Percentiles rank a stretch among this genome's conserved stretches.
These are phyloP conservation scores for Caenorhabditis sp. DNA, from an alignment of 2,888 invertebrate genomes.

Conservation along the genomic window DNA sequence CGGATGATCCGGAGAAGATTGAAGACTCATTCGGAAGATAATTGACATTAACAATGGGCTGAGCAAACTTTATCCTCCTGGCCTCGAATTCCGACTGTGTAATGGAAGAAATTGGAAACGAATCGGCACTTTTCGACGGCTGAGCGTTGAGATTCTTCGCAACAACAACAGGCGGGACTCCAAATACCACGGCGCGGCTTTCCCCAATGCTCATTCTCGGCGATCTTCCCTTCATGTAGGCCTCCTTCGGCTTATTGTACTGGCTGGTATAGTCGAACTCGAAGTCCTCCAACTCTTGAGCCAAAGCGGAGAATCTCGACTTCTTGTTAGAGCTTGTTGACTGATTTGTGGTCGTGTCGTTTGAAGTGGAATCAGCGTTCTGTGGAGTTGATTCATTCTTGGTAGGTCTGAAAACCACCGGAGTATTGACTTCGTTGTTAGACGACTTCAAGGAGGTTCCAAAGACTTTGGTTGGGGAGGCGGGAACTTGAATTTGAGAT, in stretches of 20 bases:
- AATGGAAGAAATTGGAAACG: background rate
- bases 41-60: conserved; percentile 62
- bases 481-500: too few relatives aligned
- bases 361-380: background rate
- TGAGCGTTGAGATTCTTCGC: conserved; percentile 32
- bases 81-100: conserved; percentile 43
- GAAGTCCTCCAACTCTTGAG: conserved; percentile 48
- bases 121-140: conserved; percentile 15
- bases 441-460: conserved; percentile 26
- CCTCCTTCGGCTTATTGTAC: conserved; percentile 68
- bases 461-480: conserved; percentile 45
- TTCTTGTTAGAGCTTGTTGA: conserved; percentile 16
- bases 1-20: conserved; percentile 47
- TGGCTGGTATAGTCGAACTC: conserved; percentile 49
- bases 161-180: conserved; percentile 59
- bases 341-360: background rate
- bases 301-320: conserved; percentile 43
- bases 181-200: conserved; percentile 68
- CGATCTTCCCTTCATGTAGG: conserved; percentile 70
- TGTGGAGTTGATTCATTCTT: conserved; percentile 14
- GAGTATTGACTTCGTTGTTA: background rate
- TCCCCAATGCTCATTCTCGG: conserved; percentile 72
- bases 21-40: conserved; percentile 62
- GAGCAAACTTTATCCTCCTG: conserved; percentile 66
- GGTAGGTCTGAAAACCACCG: conserved; percentile 19